Conservation (phyloP, 2,888 invertebrate species). For the Rhyacophila evoluta region DNA sequence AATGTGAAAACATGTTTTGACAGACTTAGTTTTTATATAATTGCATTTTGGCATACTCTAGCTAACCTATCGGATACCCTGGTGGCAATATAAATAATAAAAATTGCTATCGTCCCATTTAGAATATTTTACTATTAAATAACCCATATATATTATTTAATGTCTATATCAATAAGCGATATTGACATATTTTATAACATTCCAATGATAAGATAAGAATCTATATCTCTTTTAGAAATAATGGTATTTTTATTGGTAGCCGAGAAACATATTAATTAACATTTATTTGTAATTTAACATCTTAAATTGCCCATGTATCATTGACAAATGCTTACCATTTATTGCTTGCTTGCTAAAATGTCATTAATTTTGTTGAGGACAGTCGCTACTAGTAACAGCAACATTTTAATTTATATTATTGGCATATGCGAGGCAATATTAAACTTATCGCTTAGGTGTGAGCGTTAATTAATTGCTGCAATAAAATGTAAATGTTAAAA, state of each 20-base stretch:
- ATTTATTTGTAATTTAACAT: neutral
- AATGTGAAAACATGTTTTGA: too few species aligned
- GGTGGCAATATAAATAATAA: too few species aligned
- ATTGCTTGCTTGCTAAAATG: neutral
- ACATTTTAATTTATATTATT: neutral
- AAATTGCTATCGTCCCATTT: too few species aligned
- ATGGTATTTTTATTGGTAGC: neutral
- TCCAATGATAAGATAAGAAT: too few species aligned
- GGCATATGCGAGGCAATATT: neutral
- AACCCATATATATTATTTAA: too few species aligned
- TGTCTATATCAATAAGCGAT: too few species aligned
- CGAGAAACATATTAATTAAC: constrained; percentile 6
- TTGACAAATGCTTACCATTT: neutral
- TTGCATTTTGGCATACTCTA: too few species aligned
- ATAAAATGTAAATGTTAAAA: neutral
- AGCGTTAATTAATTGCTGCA: neutral
- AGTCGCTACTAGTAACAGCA: neutral
- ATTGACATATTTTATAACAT: too few species aligned
- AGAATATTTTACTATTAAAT: too few species aligned
- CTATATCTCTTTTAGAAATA: too few species aligned
- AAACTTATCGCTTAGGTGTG: neutral
- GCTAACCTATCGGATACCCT: too few species aligned
- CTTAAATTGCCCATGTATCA: constrained; percentile 7
- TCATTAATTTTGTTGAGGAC: constrained; percentile 5
- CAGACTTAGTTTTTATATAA: too few species aligned